Percentiles rank a stretch among this genome's conserved stretches.
phyloP scores from a whole-genome alignment of 2,797 vertebrate species.

The Scolopax rusticola region DNA sequence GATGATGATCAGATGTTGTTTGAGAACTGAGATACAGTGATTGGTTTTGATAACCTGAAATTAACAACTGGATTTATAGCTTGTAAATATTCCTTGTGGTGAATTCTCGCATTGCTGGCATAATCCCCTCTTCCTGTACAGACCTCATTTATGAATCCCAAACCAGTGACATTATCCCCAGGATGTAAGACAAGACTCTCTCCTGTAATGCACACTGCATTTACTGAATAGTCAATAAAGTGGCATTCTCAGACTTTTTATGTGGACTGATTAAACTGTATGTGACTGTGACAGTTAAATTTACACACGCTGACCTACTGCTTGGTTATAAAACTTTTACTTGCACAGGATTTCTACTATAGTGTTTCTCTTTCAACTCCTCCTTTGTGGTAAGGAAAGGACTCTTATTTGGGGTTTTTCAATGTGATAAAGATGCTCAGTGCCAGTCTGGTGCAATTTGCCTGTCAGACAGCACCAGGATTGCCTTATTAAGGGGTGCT shows the following conservation, averaged over 20 bases:
- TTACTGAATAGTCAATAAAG: conserved; percentile 57
- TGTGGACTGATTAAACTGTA: background rate
- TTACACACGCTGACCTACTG: background rate
- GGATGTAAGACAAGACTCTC: conserved; percentile 57
- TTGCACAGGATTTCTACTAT: background rate
- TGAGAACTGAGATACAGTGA: conserved; percentile 65
- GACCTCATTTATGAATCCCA: conserved; percentile 67
- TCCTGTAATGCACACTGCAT: background rate
- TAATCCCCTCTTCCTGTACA: conserved; percentile 73
- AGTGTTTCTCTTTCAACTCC: background rate
- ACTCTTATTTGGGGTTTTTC: background rate
- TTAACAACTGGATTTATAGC: conserved; percentile 79
- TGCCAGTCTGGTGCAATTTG: background rate
- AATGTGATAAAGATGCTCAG: background rate
- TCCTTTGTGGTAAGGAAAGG: background rate
- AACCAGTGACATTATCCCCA: conserved; percentile 65
- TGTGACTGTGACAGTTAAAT: background rate
- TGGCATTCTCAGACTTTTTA: conserved; percentile 31
- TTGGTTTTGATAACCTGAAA: conserved; percentile 79
- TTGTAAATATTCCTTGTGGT: conserved; percentile 75
- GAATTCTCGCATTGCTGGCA: conserved; percentile 65
- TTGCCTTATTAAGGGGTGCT: background rate
- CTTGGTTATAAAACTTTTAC: background rate
- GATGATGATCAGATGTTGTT: conserved; percentile 62
- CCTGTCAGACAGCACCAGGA: background rate